Base-by-base conservation (phyloP, 2,888 invertebrate genomes). In the Drosophila meridiana region DNA sequence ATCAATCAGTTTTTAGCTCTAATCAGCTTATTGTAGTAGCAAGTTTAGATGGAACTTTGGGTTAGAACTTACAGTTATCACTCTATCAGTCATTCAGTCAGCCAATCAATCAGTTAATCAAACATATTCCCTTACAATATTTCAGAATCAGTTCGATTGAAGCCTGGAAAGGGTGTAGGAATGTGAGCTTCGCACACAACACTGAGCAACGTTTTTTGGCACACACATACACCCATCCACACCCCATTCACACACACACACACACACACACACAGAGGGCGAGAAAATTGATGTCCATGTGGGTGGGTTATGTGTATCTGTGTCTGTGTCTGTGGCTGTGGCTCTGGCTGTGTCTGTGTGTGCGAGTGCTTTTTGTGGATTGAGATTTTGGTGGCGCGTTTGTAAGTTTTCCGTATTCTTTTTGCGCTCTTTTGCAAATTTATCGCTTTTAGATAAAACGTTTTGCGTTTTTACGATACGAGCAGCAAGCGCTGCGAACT, bases 381-480 rank as follows among this genome's bases (percentile, higher is more conserved):
- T 45, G 58, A 28, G 61, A 58, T 60, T 57, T 66, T 67, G 62
- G 53, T 61, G 75, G 75, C 42, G 60, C 47, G 68, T 66, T 66
- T 73, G 61, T 57, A 53, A 45, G 45, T 58, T 75, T 42, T 56
- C 26, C 40, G 9, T 40, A 20, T 57, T 42, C n/a, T 32, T 57
- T 43, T 57, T 57, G 20, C 77, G 81, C 73, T 72, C 77, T 68
- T 82, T 88, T 80, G 69, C 68, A 87, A 87, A 87, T 87, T 87
- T 87, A 87, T 87, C 87, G 88, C 87, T 87, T 87, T 87, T 76
- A 87, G 87, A 87, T 87, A 87, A 87, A 87, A 84, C 87, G 87
- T 86, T 87, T 83, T 88, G 80, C 83, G 88, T 83, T 83, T 82
- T 86, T 85, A 86, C 88, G 87, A 87, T 68, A 73, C 59, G 74